These are phyloP conservation scores for Perca fluviatilis DNA, from an alignment of 2,113 vertebrate species.

Conservation along the genomic window DNA sequence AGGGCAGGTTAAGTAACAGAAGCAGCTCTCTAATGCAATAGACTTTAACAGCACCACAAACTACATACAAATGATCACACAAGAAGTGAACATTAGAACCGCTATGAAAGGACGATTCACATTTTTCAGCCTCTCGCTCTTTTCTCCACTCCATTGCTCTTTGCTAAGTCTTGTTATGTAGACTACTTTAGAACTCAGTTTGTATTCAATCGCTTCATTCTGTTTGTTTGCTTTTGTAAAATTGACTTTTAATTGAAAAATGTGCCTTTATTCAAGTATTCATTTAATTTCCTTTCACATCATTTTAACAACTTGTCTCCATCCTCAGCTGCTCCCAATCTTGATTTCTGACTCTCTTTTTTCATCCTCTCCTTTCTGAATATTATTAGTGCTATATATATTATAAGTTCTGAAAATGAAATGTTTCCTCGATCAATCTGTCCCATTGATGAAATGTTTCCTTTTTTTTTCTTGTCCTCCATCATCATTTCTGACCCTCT, in stretches of 20 bases:
- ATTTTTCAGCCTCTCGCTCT: neutral
- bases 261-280: too few relatives aligned
- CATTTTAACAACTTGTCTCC: neutral
- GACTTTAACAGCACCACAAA: neutral
- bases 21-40: neutral
- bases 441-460: neutral
- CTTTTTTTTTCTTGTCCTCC: neutral
- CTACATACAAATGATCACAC: too few relatives aligned
- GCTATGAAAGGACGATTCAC: too few relatives aligned
- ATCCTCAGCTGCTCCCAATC: neutral
- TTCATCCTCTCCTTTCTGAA: constrained; percentile 4
- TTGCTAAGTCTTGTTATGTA: neutral
- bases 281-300: too few relatives aligned
- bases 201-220: too few relatives aligned
- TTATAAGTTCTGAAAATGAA: neutral
- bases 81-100: too few relatives aligned
- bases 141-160: neutral
- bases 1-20: neutral
- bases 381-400: neutral
- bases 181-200: too few relatives aligned
- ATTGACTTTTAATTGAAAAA: too few relatives aligned
- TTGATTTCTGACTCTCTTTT: neutral
- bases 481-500: neutral
- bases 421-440: neutral
- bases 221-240: too few relatives aligned